A percentile compares a stretch with the other conserved stretches of the same genome.
Evolutionary conservation across 2,888 invertebrate species (phyloP).

Genomic region (Synergus gifuensis): DNA sequence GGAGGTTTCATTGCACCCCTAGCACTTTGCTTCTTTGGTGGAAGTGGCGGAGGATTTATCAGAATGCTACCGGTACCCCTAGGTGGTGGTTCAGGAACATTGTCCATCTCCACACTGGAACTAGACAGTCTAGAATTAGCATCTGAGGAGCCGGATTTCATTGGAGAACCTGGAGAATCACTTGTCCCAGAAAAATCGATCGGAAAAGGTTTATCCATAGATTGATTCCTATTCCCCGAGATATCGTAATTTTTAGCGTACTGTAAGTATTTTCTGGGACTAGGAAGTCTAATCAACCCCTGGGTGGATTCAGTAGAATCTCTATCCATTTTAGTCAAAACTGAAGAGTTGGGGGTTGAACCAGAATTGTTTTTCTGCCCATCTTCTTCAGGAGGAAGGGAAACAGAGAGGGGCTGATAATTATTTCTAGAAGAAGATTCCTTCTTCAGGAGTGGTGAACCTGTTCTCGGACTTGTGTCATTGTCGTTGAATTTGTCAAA

Average conservation of each 20-base stretch:
- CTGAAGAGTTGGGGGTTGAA: slow-evolving; percentile 73
- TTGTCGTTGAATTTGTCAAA: slow-evolving; percentile 64
- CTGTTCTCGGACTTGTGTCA: slow-evolving; percentile 55
- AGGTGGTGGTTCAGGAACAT: slow-evolving; percentile 84
- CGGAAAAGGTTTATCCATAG: slow-evolving; percentile 71
- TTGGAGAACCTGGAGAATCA: slow-evolving; percentile 70
- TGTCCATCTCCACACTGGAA: slow-evolving; percentile 75
- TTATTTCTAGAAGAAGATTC: slow-evolving; percentile 69
- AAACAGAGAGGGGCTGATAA: slow-evolving; percentile 84
- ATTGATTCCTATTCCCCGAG: slow-evolving; percentile 57
- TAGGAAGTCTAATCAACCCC: slow-evolving; percentile 73
- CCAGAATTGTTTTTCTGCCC: background rate
- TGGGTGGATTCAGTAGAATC: slow-evolving; percentile 65
- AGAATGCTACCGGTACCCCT: slow-evolving; percentile 82
- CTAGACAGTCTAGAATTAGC: slow-evolving; percentile 71
- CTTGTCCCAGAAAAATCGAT: slow-evolving; percentile 69
- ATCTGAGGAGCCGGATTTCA: slow-evolving; percentile 71
- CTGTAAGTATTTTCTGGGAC: slow-evolving; percentile 74
- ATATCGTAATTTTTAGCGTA: slow-evolving; percentile 68
- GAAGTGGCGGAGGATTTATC: slow-evolving; percentile 86
- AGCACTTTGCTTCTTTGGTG: slow-evolving; percentile 84
- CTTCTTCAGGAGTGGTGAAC: slow-evolving; percentile 58
- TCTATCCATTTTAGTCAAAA: slow-evolving; percentile 63
- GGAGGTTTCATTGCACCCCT: slow-evolving; percentile 83
- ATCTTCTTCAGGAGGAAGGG: slow-evolving; percentile 82